These are phyloP conservation scores for Steinernema hermaphroditum DNA, from an alignment of 2,888 invertebrate genomes.

Conservation along the genomic window DNA sequence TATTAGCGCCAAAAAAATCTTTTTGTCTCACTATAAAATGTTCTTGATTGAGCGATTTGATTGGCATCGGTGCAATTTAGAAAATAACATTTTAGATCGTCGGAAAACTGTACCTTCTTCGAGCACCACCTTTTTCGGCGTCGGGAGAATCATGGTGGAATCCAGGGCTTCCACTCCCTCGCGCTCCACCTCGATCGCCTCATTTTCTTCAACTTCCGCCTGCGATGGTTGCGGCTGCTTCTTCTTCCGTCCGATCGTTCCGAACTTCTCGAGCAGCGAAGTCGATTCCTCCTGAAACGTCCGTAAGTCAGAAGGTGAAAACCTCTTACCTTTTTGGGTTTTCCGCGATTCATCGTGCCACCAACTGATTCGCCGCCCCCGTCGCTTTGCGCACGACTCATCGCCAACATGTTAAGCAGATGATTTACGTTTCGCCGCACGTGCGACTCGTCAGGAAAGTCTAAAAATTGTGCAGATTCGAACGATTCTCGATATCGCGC, in stretches of 20 bases:
- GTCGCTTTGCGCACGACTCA: slow-evolving; percentile 18
- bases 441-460: no score
- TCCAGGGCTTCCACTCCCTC: slow-evolving; percentile 66
- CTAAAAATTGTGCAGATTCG: no score
- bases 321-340: slow-evolving; percentile 5
- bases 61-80: no score
- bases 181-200: slow-evolving; percentile 68
- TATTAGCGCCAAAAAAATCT: no score
- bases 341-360: slow-evolving; percentile 15
- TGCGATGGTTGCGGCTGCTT: slow-evolving; percentile 33
- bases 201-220: slow-evolving; percentile 74
- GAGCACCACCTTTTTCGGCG: slow-evolving; percentile 56
- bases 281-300: slow-evolving; percentile 13
- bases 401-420: background rate
- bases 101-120: slow-evolving; percentile 74
- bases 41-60: no score
- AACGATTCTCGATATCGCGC: background rate
- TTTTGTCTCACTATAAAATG: no score
- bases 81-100: no score
- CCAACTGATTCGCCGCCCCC: slow-evolving; percentile 15
- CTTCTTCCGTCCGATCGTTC: slow-evolving; percentile 41
- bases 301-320: background rate
- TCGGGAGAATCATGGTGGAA: slow-evolving; percentile 53
- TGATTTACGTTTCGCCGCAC: no score
- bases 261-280: slow-evolving; percentile 38